Evolutionary conservation across 2,797 vertebrate genomes (phyloP).

Genomic region (Mus caroli): DNA sequence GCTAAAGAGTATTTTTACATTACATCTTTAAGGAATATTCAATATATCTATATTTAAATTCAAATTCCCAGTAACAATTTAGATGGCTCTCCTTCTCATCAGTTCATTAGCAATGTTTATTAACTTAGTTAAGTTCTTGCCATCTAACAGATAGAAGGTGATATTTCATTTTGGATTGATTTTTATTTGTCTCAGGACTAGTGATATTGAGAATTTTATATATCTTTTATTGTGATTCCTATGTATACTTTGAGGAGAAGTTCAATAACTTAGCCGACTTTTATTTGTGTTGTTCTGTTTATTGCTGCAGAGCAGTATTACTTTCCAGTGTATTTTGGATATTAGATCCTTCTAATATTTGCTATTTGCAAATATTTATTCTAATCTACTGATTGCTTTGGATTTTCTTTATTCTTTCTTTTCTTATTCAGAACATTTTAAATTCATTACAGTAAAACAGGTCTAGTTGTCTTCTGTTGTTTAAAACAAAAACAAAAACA

Average conservation of each 20-base stretch:
- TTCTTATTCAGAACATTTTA: background rate
- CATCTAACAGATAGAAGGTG: background rate
- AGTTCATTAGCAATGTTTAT: background rate
- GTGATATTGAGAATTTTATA: background rate
- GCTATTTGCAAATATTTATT: background rate
- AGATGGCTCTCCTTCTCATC: background rate
- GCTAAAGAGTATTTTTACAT: background rate
- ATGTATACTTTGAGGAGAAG: background rate
- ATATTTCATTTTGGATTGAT: background rate
- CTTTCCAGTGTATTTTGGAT: no score
- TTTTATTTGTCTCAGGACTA: background rate
- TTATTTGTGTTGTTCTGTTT: background rate
- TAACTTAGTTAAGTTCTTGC: background rate
- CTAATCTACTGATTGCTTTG: background rate
- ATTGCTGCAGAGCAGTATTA: background rate
- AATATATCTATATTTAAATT: background rate
- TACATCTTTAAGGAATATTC: background rate
- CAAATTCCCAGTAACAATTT: background rate
- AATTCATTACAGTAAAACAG: background rate
- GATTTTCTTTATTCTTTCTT: background rate
- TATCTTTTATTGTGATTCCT: no score
- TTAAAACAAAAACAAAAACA: background rate
- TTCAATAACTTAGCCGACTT: background rate
- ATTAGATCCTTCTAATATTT: background rate
- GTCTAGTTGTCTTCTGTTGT: no score